Conservation (phyloP, 1,140 invertebrate species). For the Polypedilum pembai region DNA sequence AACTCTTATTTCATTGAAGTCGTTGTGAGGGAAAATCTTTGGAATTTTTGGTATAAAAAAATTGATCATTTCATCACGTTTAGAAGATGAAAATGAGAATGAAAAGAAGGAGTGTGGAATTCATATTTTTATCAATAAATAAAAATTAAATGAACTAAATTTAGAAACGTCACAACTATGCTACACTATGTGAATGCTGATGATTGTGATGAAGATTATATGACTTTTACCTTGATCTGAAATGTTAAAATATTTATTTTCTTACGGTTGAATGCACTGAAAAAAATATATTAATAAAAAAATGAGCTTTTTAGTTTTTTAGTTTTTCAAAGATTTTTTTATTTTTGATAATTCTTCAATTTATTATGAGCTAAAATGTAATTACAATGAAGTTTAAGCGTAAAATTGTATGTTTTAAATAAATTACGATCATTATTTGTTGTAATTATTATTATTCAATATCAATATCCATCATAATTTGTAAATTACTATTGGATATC, state of each 20-base stretch:
- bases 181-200: too few relatives aligned
- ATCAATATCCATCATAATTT: background rate
- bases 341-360: background rate
- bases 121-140: background rate
- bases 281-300: too few relatives aligned
- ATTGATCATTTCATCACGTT: slow-evolving; percentile 18
- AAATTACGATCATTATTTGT: slow-evolving; percentile 19
- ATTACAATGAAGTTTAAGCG: slow-evolving; percentile 3
- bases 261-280: background rate
- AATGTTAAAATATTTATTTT: background rate
- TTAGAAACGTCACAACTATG: background rate
- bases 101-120: background rate
- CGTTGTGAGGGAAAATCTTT: background rate
- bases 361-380: background rate
- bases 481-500: slow-evolving; percentile 15
- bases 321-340: background rate
- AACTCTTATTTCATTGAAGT: background rate
- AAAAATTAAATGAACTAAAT: background rate
- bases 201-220: too few relatives aligned
- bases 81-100: background rate
- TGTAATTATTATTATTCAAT: background rate
- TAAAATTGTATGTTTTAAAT: background rate
- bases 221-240: too few relatives aligned
- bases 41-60: slow-evolving; percentile 11
- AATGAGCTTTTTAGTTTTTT: too few relatives aligned